Conservation (phyloP, 2,797 vertebrate species). For the Bryconaethiops microstoma region DNA sequence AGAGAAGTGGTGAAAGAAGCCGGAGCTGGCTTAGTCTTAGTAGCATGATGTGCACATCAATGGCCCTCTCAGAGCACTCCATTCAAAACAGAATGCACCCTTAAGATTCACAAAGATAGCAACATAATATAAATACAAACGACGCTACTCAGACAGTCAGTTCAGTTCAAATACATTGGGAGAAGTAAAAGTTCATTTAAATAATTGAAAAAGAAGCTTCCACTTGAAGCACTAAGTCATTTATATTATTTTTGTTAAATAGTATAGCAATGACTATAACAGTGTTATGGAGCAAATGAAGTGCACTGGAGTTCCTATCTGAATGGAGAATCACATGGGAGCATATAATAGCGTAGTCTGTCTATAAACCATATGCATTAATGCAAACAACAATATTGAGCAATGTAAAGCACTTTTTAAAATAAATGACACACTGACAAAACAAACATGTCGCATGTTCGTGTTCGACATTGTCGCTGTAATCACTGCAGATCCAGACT, state of each 20-base stretch:
- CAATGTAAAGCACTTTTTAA: not conserved
- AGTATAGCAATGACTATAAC: not conserved
- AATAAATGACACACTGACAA: not conserved
- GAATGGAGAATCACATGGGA: not conserved
- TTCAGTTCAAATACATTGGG: not conserved
- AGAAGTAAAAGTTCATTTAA: not conserved
- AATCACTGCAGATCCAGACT: not conserved
- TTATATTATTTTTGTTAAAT: not conserved
- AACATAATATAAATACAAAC: slow-evolving; percentile 37
- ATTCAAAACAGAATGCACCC: slow-evolving; percentile 28
- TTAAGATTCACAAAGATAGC: slow-evolving; percentile 20
- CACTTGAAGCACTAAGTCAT: not conserved
- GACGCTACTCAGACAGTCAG: not conserved
- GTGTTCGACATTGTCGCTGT: not conserved
- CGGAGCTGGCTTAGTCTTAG: slow-evolving; percentile 43
- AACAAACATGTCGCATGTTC: not conserved
- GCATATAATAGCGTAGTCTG: not conserved
- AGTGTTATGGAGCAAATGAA: too few species aligned
- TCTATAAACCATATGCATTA: not conserved
- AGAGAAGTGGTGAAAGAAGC: slow-evolving; percentile 41
- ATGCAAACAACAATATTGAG: not conserved
- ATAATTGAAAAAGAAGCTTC: not conserved
- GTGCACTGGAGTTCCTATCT: not conserved
- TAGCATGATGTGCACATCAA: slow-evolving; percentile 36
- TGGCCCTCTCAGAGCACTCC: slow-evolving; percentile 38